phyloP scores from a whole-genome alignment of 2,888 invertebrate genomes.

The Athrips mouffetella region DNA sequence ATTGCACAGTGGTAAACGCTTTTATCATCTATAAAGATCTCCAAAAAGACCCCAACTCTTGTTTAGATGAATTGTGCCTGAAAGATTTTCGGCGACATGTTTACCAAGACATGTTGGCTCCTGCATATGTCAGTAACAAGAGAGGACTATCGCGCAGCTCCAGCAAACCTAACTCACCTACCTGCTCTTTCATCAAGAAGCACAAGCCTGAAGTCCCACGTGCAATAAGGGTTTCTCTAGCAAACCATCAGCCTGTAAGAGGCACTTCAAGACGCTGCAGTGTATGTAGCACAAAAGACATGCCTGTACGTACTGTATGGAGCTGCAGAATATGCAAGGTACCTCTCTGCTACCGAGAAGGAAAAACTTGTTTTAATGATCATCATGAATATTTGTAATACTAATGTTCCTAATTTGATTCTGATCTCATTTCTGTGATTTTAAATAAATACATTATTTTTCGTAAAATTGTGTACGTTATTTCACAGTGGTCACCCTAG shows the following conservation, averaged over 20 bases:
- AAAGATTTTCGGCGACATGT: constrained; percentile 10
- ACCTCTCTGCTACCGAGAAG: too few species aligned
- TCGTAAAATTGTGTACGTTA: not conserved
- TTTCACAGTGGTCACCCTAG: constrained; percentile 1
- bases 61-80: constrained; percentile 9
- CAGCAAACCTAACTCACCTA: constrained; percentile 2
- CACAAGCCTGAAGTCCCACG: constrained; percentile 12
- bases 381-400: too few species aligned
- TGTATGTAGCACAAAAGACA: constrained; percentile 12
- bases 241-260: constrained; percentile 12
- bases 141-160: constrained; percentile 3
- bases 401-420: too few species aligned
- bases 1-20: not conserved
- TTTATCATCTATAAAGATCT: constrained; percentile 3
- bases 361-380: too few species aligned
- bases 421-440: too few species aligned
- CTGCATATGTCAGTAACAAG: constrained; percentile 11
- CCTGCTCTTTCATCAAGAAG: constrained; percentile 7
- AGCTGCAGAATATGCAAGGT: too few species aligned
- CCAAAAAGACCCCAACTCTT: constrained; percentile 10
- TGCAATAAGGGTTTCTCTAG: not conserved
- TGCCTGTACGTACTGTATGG: too few species aligned
- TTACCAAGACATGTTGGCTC: constrained; percentile 11
- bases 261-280: constrained; percentile 11
- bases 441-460: too few species aligned